Evolutionary conservation across 2,113 vertebrate genomes (phyloP).

Genomic region (Cricetomys ansorgei): DNA sequence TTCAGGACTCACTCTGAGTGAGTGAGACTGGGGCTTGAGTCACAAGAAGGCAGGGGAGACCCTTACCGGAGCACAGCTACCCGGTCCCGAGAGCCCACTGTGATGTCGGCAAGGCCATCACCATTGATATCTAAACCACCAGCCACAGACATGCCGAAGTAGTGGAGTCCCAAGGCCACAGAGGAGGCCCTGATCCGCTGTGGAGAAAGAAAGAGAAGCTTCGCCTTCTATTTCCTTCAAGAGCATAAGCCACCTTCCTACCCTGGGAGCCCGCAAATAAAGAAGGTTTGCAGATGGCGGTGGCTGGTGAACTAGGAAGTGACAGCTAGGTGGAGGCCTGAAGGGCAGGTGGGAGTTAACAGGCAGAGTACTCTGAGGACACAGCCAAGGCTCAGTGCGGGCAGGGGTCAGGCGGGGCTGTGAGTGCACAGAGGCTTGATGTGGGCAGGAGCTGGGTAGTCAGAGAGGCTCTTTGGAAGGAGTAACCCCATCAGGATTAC

Average conservation of each 20-base stretch:
- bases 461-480: neutral
- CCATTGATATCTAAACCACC: conserved; percentile 79
- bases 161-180: conserved; percentile 68
- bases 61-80: conserved; percentile 81
- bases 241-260: neutral
- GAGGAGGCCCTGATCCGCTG: conserved; percentile 77
- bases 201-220: neutral
- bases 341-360: neutral
- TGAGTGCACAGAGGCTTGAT: neutral
- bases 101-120: conserved; percentile 73
- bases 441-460: neutral
- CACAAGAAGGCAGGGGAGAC: neutral
- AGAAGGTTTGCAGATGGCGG: too few relatives aligned
- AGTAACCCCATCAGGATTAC: neutral
- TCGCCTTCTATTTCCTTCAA: neutral
- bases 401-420: accelerated
- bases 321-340: neutral
- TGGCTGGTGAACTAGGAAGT: neutral
- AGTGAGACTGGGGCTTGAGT: neutral
- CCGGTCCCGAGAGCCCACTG: conserved; percentile 72
- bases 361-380: neutral
- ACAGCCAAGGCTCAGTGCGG: neutral
- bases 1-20: neutral
- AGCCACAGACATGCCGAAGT: conserved; percentile 82
- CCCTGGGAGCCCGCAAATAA: neutral